A percentile compares a stretch with the other conserved stretches of the same genome.
These are phyloP conservation scores for Papilio aristodemus DNA, from an alignment of 1,140 invertebrate species.

Conservation along the genomic window DNA sequence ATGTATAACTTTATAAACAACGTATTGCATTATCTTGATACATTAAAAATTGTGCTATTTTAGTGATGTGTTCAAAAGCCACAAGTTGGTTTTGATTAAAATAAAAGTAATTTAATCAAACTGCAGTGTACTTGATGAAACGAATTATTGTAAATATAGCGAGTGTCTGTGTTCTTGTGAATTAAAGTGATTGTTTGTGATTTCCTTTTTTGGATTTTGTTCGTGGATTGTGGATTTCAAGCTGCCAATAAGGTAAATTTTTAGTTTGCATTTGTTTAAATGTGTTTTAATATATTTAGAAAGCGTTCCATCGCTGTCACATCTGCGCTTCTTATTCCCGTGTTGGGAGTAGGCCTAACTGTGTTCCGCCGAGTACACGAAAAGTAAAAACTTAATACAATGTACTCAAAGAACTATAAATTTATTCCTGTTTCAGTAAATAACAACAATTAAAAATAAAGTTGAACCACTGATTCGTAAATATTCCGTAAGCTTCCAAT, in stretches of 20 bases:
- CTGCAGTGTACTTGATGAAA: background rate
- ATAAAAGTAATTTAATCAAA: constrained; percentile 24
- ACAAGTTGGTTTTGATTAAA: constrained; percentile 15
- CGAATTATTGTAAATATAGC: constrained; percentile 32
- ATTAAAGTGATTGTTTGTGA: constrained; percentile 49
- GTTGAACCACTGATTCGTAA: too few species aligned
- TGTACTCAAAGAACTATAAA: background rate
- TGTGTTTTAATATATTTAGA: constrained; percentile 34
- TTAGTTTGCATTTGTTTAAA: constrained; percentile 32
- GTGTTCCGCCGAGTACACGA: background rate
- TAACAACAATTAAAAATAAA: too few species aligned
- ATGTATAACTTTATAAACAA: background rate
- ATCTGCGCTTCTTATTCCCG: background rate
- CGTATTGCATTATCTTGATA: background rate
- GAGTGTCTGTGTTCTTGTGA: constrained; percentile 46
- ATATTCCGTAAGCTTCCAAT: too few species aligned
- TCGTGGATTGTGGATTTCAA: constrained; percentile 53
- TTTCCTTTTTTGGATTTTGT: constrained; percentile 58
- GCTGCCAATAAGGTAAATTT: constrained; percentile 59
- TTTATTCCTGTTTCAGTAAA: too few species aligned
- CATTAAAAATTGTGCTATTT: constrained; percentile 16
- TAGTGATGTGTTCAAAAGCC: constrained; percentile 25
- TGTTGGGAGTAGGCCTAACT: constrained; percentile 27
- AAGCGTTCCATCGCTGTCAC: constrained; percentile 30
- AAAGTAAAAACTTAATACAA: background rate